A percentile compares a stretch with the other conserved stretches of the same genome.
Evolutionary conservation across 2,888 invertebrate genomes (phyloP).

Genomic region (Leucophenga montana): DNA sequence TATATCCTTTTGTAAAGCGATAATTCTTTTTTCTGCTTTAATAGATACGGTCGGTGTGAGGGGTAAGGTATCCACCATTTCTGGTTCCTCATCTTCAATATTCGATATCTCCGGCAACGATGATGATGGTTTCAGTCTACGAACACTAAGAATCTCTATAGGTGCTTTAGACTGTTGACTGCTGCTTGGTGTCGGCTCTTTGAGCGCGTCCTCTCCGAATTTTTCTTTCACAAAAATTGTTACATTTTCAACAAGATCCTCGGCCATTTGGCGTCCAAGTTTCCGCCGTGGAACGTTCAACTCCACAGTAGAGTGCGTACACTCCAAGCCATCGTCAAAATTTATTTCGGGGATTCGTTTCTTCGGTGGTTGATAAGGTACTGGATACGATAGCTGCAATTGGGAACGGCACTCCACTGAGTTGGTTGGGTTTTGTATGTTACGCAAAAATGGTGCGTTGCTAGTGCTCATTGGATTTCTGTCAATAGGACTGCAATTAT

Average conservation of each 20-base stretch:
- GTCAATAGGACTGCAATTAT: not conserved
- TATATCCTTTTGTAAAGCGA: constrained; percentile 39
- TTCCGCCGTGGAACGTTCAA: constrained; percentile 41
- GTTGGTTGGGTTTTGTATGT: constrained; percentile 47
- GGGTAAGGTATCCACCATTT: not conserved
- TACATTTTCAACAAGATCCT: constrained; percentile 28
- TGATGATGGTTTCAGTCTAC: not conserved
- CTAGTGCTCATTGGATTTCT: constrained; percentile 45
- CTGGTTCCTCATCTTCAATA: not conserved
- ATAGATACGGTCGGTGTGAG: not conserved
- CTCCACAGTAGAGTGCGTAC: too few relatives aligned
- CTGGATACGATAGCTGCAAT: constrained; percentile 64
- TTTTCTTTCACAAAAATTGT: not conserved
- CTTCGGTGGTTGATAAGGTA: constrained; percentile 49
- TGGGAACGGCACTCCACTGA: constrained; percentile 15
- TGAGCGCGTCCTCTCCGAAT: not conserved
- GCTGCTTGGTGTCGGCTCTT: not conserved
- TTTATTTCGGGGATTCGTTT: constrained; percentile 53
- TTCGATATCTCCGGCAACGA: not conserved
- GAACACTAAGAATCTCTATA: too few relatives aligned
- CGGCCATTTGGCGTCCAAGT: constrained; percentile 38
- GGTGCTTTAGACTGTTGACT: not conserved
- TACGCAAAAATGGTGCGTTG: constrained; percentile 69
- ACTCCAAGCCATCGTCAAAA: not conserved
- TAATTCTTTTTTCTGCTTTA: constrained; percentile 49